These are phyloP conservation scores for Drosophila eohydei DNA, from an alignment of 2,888 invertebrate species.

Conservation along the genomic window DNA sequence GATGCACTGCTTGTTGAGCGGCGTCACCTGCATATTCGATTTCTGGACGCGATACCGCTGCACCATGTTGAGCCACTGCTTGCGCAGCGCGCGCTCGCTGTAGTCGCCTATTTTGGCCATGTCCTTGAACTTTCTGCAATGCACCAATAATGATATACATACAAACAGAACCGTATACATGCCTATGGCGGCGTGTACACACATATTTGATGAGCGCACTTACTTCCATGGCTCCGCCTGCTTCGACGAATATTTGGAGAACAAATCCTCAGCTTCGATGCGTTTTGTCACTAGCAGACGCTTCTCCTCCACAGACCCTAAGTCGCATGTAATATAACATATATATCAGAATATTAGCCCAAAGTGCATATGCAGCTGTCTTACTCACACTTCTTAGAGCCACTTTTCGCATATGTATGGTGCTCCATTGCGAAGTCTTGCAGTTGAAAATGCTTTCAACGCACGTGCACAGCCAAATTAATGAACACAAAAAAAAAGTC, in stretches of 20 bases:
- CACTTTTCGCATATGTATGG: constrained; percentile 82
- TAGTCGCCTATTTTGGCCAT: constrained; percentile 79
- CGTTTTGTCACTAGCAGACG: constrained; percentile 79
- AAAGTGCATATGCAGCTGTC: background rate
- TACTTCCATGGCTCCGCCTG: constrained; percentile 82
- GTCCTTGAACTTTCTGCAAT: constrained; percentile 70
- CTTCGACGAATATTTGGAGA: constrained; percentile 74
- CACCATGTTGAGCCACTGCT: constrained; percentile 82
- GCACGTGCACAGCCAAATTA: constrained; percentile 50
- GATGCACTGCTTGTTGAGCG: constrained; percentile 45
- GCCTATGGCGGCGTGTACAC: background rate
- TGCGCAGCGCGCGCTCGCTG: constrained; percentile 80
- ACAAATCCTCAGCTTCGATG: constrained; percentile 80
- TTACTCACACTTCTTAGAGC: constrained; percentile 81
- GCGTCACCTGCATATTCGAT: constrained; percentile 53
- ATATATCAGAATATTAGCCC: background rate
- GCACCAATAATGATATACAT: background rate
- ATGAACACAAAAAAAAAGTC: constrained; percentile 32
- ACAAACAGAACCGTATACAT: background rate
- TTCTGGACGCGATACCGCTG: constrained; percentile 82
- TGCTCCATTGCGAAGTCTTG: constrained; percentile 73
- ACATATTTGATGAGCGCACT: constrained; percentile 39
- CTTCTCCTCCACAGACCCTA: constrained; percentile 83
- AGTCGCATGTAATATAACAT: background rate
- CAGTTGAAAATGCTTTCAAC: constrained; percentile 31